Percentiles rank a stretch among this genome's conserved stretches.
These are phyloP conservation scores for Therioaphis trifolii DNA, from an alignment of 2,888 invertebrate genomes.

Conservation along the genomic window DNA sequence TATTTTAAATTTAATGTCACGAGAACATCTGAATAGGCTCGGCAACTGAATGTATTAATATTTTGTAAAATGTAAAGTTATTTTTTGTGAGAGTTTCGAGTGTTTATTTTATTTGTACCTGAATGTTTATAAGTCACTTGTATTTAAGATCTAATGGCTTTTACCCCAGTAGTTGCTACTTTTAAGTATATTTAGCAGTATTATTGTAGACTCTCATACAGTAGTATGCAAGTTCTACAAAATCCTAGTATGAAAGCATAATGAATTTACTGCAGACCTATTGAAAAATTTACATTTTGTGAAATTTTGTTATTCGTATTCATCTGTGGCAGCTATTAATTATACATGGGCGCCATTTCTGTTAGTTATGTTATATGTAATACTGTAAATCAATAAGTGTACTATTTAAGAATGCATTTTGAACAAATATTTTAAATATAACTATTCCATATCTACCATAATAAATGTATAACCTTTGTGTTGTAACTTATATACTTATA, in stretches of 20 bases:
- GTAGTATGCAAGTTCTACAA: not conserved
- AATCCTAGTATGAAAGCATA: conserved; percentile 10
- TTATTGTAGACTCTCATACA: not conserved
- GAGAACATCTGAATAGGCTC: not conserved
- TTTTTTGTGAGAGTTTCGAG: conserved; percentile 54
- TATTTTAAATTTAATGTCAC: conserved; percentile 21
- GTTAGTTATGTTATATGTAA: conserved; percentile 26
- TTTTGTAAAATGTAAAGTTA: conserved; percentile 47
- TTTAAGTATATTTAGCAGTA: conserved; percentile 13
- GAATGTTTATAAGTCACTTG: conserved; percentile 42
- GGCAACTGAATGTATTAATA: conserved; percentile 21
- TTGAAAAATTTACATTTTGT: not conserved
- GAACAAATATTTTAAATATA: conserved; percentile 25
- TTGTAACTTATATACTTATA: conserved; percentile 38
- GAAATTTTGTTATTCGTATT: conserved; percentile 14
- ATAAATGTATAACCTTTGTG: conserved; percentile 9
- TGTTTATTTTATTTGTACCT: conserved; percentile 46
- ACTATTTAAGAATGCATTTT: conserved; percentile 50
- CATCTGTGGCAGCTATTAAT: not conserved
- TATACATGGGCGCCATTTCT: not conserved
- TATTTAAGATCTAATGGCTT: conserved; percentile 17
- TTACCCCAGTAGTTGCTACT: conserved; percentile 30
- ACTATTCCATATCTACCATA: conserved; percentile 36
- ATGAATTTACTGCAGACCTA: conserved; percentile 22
- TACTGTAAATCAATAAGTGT: conserved; percentile 40